A percentile compares a stretch with the other conserved stretches of the same genome.
phyloP scores from a whole-genome alignment of 2,888 invertebrate species.

The Cactoblastis cactorum region DNA sequence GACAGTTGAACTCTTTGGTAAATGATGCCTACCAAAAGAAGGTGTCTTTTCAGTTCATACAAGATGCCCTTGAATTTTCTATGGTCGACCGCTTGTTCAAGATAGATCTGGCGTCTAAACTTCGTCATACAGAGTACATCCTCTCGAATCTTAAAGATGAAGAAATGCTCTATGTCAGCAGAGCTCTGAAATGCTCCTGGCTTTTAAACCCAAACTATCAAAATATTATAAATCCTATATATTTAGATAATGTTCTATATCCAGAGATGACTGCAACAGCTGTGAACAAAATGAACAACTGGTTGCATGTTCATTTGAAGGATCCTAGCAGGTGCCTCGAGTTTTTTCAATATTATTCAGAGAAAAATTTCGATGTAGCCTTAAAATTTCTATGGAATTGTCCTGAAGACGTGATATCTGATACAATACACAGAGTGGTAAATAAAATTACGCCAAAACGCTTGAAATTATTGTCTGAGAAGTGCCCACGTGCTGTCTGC shows the following conservation, averaged over 20 bases:
- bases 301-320: slow-evolving; percentile 37
- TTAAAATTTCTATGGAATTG: slow-evolving; percentile 46
- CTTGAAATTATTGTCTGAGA: slow-evolving; percentile 45
- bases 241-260: slow-evolving; percentile 46
- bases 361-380: slow-evolving; percentile 32
- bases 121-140: slow-evolving; percentile 44
- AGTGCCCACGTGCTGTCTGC: slow-evolving; percentile 36
- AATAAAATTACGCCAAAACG: slow-evolving; percentile 38
- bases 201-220: slow-evolving; percentile 36
- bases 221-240: slow-evolving; percentile 44
- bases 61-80: slow-evolving; percentile 31
- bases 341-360: slow-evolving; percentile 48
- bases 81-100: slow-evolving; percentile 50
- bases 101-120: slow-evolving; percentile 52
- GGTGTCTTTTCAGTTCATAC: slow-evolving; percentile 21
- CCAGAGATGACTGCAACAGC: slow-evolving; percentile 52
- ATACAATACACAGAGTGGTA: slow-evolving; percentile 33
- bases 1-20: slow-evolving; percentile 39
- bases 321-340: slow-evolving; percentile 37
- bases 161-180: slow-evolving; percentile 55
- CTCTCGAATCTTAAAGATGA: slow-evolving; percentile 45
- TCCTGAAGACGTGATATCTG: slow-evolving; percentile 34
- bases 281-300: slow-evolving; percentile 47
- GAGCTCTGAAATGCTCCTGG: slow-evolving; percentile 52
- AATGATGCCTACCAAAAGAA: slow-evolving; percentile 24